Conservation (phyloP, 2,113 vertebrate species). For the Pteronura brasiliensis region DNA sequence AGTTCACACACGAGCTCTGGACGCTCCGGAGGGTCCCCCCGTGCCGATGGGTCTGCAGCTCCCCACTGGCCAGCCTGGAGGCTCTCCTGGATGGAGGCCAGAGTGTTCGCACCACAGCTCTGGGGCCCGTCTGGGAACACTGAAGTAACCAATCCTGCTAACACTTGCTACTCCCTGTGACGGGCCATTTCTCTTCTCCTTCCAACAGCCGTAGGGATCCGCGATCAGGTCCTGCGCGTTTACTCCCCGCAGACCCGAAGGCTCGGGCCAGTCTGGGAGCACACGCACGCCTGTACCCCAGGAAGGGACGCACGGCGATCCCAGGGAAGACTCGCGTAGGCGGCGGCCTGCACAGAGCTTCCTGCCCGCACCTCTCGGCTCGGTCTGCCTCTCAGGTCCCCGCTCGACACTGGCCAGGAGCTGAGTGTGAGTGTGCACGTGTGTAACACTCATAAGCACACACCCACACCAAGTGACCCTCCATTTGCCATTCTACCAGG, state of each 20-base stretch:
- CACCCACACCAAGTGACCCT: neutral
- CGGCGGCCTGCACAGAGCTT: too few species aligned
- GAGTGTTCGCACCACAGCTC: too few species aligned
- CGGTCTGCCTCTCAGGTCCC: neutral
- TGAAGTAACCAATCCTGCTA: too few species aligned
- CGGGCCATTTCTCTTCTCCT: neutral
- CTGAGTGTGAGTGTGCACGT: fast-evolving
- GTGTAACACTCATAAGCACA: neutral
- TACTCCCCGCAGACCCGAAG: neutral
- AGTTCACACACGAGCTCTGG: too few species aligned
- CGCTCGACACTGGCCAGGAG: neutral
- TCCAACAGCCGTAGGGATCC: neutral
- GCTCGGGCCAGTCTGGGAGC: neutral
- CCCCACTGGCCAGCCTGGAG: too few species aligned
- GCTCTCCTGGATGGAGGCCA: too few species aligned
- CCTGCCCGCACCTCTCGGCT: neutral
- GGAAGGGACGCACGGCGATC: too few species aligned
- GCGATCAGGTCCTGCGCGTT: too few species aligned
- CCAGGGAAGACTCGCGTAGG: neutral
- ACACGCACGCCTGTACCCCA: neutral
- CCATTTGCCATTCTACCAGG: neutral
- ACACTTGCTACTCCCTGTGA: too few species aligned
- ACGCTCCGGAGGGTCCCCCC: too few species aligned
- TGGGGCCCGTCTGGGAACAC: too few species aligned
- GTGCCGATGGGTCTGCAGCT: too few species aligned